phyloP scores from a whole-genome alignment of 23 tunicate species.

The Botrylloides violaceus region DNA sequence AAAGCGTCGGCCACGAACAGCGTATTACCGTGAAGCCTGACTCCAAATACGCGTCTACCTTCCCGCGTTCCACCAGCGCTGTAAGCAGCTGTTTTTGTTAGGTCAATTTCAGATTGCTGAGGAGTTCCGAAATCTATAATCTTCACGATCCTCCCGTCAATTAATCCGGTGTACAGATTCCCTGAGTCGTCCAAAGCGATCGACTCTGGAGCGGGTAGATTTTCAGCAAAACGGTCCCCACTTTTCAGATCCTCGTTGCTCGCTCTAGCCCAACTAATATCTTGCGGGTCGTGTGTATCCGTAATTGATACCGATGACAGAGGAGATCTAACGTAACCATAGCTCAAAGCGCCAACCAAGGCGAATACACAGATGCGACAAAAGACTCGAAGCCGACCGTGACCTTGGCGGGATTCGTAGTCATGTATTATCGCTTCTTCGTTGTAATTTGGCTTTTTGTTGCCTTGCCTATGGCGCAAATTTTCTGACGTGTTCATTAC shows the following conservation, averaged over 20 bases:
- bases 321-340: background rate
- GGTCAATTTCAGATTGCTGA: background rate
- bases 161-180: constrained; percentile 8
- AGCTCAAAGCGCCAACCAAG: too few species aligned
- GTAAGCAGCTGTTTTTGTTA: background rate
- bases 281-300: background rate
- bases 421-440: too few species aligned
- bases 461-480: too few species aligned
- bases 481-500: too few species aligned
- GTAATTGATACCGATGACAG: background rate
- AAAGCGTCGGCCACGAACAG: constrained; percentile 2
- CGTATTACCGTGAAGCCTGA: background rate
- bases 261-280: background rate
- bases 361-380: too few species aligned
- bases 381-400: too few species aligned
- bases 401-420: too few species aligned
- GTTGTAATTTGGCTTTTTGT: too few species aligned
- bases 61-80: background rate
- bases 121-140: background rate
- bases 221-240: background rate
- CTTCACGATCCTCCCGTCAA: background rate
- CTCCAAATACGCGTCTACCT: background rate
- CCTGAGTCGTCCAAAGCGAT: background rate
- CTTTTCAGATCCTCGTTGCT: background rate
- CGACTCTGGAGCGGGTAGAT: background rate